Conservation (phyloP, 2,797 vertebrate species). For the Poecilia velifera region DNA sequence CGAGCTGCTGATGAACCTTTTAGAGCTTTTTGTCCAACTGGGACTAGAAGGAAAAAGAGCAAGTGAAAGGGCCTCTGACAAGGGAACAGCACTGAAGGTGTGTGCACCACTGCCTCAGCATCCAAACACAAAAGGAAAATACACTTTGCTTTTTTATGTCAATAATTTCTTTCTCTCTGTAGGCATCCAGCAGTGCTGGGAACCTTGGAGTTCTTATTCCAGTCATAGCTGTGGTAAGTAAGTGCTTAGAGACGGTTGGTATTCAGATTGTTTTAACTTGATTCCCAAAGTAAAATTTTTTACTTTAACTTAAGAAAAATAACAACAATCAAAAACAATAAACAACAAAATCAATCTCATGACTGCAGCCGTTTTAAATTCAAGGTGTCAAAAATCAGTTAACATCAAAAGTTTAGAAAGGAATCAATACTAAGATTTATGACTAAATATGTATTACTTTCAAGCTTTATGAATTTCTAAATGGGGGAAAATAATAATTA, state of each 20-base stretch:
- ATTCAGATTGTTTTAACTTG: slow-evolving; percentile 5
- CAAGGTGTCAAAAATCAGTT: neutral
- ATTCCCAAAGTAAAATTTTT: slow-evolving; percentile 4
- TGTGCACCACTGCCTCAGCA: slow-evolving; percentile 6
- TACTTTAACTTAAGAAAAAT: neutral
- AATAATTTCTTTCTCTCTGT: slow-evolving; percentile 39
- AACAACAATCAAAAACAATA: neutral
- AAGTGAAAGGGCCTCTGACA: slow-evolving; percentile 95
- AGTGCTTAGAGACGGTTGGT: slow-evolving; percentile 55
- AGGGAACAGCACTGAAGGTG: slow-evolving; percentile 94
- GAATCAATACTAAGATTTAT: neutral
- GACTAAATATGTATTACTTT: neutral
- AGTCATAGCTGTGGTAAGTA: slow-evolving; percentile 98
- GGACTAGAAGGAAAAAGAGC: slow-evolving; percentile 96
- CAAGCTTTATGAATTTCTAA: neutral
- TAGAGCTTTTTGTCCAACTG: slow-evolving; percentile 96
- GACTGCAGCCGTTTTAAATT: neutral
- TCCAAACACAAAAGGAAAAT: slow-evolving; percentile 23
- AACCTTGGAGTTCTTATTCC: slow-evolving; percentile 98
- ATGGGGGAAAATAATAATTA: neutral
- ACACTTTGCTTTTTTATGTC: slow-evolving; percentile 15
- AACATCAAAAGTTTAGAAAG: neutral
- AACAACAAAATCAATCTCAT: too few species aligned
- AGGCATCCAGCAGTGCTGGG: slow-evolving; percentile 97
- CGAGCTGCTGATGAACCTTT: slow-evolving; percentile 93